phyloP scores from a whole-genome alignment of 2,113 vertebrate species.

The Elephantulus edwardii region DNA sequence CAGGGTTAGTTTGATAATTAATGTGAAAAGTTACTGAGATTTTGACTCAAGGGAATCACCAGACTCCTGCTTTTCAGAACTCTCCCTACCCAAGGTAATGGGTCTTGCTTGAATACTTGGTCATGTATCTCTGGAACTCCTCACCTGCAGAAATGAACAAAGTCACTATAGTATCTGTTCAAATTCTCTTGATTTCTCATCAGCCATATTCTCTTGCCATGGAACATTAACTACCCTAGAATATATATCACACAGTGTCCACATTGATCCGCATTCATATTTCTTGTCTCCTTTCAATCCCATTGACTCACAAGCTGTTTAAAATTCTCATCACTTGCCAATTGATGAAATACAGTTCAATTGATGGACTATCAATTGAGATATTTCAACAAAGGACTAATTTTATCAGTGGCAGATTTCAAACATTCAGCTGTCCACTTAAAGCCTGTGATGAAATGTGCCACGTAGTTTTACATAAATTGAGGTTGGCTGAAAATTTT shows the following conservation, averaged over 20 bases:
- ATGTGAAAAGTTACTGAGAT: not conserved
- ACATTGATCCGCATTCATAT: rapidly evolving
- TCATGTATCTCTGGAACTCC: not conserved
- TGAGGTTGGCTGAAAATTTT: not conserved
- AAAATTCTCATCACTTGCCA: not conserved
- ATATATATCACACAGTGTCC: not conserved
- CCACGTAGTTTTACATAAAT: not conserved
- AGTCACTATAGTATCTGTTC: not conserved
- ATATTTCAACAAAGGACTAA: not conserved
- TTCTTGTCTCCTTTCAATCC: not conserved
- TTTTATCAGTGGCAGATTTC: not conserved
- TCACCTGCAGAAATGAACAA: not conserved
- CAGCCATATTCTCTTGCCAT: not conserved
- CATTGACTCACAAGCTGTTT: not conserved
- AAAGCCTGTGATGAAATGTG: not conserved
- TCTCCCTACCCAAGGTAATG: not conserved
- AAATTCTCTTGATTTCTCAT: not conserved
- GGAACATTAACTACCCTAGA: not conserved
- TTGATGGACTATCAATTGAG: too few species aligned
- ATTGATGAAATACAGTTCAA: too few species aligned
- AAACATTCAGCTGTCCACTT: not conserved
- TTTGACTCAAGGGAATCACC: not conserved
- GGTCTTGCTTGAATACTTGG: not conserved
- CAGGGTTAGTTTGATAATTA: not conserved
- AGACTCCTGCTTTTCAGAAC: not conserved